A percentile compares a stretch with the other conserved stretches of the same genome.
phyloP scores from a whole-genome alignment of 2,888 invertebrate genomes.

The Hyppa rectilinea region DNA sequence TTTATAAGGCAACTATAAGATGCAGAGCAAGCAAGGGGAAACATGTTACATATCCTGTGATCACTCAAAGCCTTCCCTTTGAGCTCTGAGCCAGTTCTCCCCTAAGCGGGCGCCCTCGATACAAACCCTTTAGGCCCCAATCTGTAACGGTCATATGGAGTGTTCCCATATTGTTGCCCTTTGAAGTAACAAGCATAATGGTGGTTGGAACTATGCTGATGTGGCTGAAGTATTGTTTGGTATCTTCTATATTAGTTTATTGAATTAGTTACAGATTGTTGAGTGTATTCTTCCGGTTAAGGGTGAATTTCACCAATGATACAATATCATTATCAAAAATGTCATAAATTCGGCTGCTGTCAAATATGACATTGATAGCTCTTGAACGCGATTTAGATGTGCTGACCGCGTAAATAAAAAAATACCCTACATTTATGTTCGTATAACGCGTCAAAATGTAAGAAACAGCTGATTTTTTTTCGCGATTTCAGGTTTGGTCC shows the following conservation, averaged over 20 bases:
- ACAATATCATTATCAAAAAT: no score
- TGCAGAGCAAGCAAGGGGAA: conserved; percentile 41
- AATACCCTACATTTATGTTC: no score
- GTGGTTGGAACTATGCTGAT: conserved; percentile 35
- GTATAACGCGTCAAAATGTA: no score
- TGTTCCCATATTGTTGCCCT: conserved; percentile 40
- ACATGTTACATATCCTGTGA: conserved; percentile 59
- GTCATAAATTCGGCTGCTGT: no score
- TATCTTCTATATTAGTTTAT: conserved; percentile 14
- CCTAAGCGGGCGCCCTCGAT: conserved; percentile 56
- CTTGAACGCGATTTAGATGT: no score
- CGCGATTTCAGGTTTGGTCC: no score
- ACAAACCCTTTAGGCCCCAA: conserved; percentile 56
- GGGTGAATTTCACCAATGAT: no score
- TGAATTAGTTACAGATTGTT: conserved; percentile 29
- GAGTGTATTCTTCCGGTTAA: conserved; percentile 6
- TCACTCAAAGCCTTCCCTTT: conserved; percentile 61
- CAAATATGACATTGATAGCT: no score
- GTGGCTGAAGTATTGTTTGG: conserved; percentile 6
- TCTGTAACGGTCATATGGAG: conserved; percentile 53
- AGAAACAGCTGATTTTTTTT: no score
- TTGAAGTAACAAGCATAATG: conserved; percentile 48
- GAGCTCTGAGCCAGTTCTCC: conserved; percentile 56
- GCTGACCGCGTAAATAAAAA: no score
- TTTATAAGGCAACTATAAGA: conserved; percentile 40